Evolutionary conservation across 1,140 invertebrate genomes (phyloP).

Genomic region (Colletes gigas): DNA sequence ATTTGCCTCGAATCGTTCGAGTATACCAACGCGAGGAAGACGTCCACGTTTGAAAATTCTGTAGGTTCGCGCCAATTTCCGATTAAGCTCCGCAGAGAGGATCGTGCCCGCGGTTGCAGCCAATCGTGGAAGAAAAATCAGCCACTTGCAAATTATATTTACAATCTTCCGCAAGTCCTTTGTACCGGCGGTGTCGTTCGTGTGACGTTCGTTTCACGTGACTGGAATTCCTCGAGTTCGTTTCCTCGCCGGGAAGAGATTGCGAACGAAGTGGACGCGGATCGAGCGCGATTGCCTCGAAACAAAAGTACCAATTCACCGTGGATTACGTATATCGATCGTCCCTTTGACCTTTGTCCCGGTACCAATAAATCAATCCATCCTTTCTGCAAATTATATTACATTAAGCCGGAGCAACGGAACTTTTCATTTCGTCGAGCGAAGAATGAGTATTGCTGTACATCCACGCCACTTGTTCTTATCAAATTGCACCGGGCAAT

Average conservation of each 20-base stretch:
- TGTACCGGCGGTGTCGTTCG: neutral
- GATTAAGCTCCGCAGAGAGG: neutral
- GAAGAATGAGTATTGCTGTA: neutral
- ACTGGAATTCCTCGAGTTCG: slow-evolving; percentile 15
- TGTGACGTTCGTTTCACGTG: slow-evolving; percentile 1
- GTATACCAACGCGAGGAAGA: too few species aligned
- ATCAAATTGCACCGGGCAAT: slow-evolving; percentile 21
- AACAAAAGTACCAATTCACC: neutral
- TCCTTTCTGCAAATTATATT: slow-evolving; percentile 6
- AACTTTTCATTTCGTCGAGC: neutral
- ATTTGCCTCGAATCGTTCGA: too few species aligned
- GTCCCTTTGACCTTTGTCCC: neutral
- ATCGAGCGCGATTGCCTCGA: slow-evolving; percentile 22
- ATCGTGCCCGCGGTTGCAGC: too few species aligned
- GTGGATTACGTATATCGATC: slow-evolving; percentile 4
- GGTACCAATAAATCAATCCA: slow-evolving; percentile 12
- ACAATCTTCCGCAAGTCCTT: slow-evolving; percentile 2
- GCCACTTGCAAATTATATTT: slow-evolving; percentile 34
- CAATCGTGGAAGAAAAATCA: neutral
- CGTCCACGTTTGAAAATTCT: neutral
- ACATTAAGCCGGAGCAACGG: slow-evolving; percentile 19
- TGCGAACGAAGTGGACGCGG: slow-evolving; percentile 7
- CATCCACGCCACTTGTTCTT: neutral
- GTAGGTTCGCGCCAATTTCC: neutral
- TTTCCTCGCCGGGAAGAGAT: neutral